These are phyloP conservation scores for Numenius arquata DNA, from an alignment of 2,113 vertebrate species.

Conservation along the genomic window DNA sequence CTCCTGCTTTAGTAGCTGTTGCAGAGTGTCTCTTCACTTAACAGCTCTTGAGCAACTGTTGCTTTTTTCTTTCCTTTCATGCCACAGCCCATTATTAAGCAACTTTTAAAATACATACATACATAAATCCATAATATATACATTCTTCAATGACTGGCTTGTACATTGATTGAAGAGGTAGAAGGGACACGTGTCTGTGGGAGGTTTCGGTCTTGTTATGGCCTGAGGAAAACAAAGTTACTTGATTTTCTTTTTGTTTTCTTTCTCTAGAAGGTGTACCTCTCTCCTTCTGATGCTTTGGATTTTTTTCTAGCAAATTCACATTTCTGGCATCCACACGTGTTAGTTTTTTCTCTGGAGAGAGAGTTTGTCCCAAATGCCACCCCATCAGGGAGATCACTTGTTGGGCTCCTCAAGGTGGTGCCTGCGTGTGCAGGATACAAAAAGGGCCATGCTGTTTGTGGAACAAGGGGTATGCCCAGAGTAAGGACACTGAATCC, in stretches of 20 bases:
- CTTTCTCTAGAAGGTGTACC: neutral
- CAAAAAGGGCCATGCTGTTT: neutral
- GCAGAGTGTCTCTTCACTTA: neutral
- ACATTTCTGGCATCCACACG: neutral
- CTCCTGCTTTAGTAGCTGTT: neutral
- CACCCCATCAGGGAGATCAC: neutral
- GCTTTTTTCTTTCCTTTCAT: slow-evolving; percentile 29
- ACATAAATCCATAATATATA: neutral
- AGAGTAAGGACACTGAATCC: neutral
- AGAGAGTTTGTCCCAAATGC: neutral
- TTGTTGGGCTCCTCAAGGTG: neutral
- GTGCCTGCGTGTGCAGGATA: neutral
- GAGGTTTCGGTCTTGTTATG: neutral
- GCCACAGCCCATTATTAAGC: slow-evolving; percentile 33
- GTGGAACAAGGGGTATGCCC: neutral
- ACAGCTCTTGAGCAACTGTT: slow-evolving; percentile 13
- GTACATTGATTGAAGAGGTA: neutral
- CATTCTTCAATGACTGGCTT: neutral
- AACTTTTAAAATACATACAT: slow-evolving; percentile 11
- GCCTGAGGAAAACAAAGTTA: neutral
- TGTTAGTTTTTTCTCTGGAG: neutral
- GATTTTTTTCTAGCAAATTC: neutral
- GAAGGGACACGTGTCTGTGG: neutral
- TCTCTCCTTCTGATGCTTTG: neutral
- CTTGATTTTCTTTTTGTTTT: neutral